Percentiles rank a stretch among this genome's conserved stretches.
phyloP scores from a whole-genome alignment of 2,888 invertebrate species.

The Acrobasis consociella region DNA sequence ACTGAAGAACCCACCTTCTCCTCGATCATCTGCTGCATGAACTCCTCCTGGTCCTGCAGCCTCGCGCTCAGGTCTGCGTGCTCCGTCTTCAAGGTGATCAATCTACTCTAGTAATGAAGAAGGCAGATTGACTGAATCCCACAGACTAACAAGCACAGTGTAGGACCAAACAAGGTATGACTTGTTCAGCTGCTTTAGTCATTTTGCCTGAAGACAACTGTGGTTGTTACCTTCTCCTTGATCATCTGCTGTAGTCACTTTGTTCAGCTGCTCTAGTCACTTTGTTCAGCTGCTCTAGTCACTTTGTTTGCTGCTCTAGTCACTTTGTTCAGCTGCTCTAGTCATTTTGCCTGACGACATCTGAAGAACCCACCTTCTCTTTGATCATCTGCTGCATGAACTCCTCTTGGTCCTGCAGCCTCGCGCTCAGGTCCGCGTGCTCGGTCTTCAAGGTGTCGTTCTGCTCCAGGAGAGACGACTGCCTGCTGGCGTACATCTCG shows the following conservation, averaged over 20 bases:
- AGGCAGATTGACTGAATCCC: too few species aligned
- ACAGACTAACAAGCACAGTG: too few species aligned
- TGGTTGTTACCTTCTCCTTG: too few species aligned
- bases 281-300: too few species aligned
- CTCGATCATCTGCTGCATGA: constrained; percentile 62
- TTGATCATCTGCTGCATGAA: constrained; percentile 63
- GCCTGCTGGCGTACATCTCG: constrained; percentile 71
- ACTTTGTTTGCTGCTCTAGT: too few species aligned
- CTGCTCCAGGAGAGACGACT: constrained; percentile 60
- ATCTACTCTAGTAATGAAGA: constrained; percentile 51
- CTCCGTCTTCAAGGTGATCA: constrained; percentile 56
- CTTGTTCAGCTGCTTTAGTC: too few species aligned
- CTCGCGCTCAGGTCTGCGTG: constrained; percentile 56
- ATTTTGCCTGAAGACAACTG: too few species aligned
- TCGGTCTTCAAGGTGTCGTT: constrained; percentile 60
- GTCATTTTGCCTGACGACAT: too few species aligned
- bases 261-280: too few species aligned
- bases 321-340: too few species aligned
- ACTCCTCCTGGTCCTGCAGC: constrained; percentile 63
- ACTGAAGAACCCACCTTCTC: constrained; percentile 66
- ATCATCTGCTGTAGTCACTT: too few species aligned
- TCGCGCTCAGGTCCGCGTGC: constrained; percentile 54
- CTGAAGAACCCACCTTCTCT: constrained; percentile 65
- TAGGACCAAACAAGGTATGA: too few species aligned
- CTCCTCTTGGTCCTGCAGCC: constrained; percentile 63